Conservation (phyloP, 2,113 vertebrate genomes). For the Psittacara wagleri region DNA sequence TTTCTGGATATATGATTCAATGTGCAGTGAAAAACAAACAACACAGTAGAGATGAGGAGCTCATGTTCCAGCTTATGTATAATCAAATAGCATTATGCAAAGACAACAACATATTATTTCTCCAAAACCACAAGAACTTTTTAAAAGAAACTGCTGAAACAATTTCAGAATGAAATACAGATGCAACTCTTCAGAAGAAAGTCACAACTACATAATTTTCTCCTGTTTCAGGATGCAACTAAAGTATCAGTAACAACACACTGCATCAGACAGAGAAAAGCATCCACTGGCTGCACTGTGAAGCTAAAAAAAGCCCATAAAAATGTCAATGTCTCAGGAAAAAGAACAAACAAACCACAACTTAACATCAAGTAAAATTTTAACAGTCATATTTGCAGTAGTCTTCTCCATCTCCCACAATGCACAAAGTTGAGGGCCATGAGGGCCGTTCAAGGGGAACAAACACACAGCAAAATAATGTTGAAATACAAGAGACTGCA, state of each 20-base stretch:
- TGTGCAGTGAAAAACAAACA: background rate
- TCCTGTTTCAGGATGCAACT: background rate
- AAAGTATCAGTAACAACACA: background rate
- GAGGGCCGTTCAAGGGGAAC: background rate
- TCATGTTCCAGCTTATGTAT: background rate
- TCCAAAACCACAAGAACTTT: background rate
- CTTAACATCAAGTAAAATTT: background rate
- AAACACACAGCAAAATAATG: background rate
- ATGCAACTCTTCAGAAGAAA: background rate
- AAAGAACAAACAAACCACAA: background rate
- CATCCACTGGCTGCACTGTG: background rate
- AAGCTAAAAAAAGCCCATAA: background rate
- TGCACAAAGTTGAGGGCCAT: background rate
- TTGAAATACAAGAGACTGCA: background rate
- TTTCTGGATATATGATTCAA: background rate
- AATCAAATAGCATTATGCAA: background rate
- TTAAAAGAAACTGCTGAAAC: background rate
- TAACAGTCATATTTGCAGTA: background rate
- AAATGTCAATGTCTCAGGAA: background rate
- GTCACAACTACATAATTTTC: background rate
- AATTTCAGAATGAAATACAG: background rate
- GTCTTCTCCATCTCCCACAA: background rate
- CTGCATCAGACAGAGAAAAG: background rate
- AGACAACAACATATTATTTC: background rate
- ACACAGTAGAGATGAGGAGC: background rate